Base-by-base conservation (phyloP, 2,113 vertebrate genomes). In the Melospiza melodia region DNA sequence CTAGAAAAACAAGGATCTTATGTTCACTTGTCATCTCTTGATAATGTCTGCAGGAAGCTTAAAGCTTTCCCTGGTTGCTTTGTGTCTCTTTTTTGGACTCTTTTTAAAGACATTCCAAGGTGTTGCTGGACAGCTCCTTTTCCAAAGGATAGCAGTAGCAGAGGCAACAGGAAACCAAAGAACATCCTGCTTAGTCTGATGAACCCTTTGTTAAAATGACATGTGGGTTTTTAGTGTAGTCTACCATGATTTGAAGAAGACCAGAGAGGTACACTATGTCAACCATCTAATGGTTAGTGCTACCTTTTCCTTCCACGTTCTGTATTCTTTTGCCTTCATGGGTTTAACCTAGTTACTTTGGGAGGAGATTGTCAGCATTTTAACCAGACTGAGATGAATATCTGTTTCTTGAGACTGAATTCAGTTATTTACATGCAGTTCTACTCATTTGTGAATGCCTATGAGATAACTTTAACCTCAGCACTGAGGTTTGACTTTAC, bases 111-210 rank as follows among this genome's bases (percentile, higher is more conserved):
- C 3, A 11, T 66, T 74, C 52, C 31, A 17, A 31, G 13, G 49
- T 81, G 44, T 72, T 93, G 92, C 76, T 96, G 94, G 96, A 97
- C 94, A 97, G 94, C 93, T 97, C 94, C 90, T 80, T 90, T 92
- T 71, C 55, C 52, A 52, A 86, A 62, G 33, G 15, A 24, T 39
- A 71, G 28, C 39, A 37, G 25, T 22, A 43, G 9, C 30, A 61
- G 55, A 55, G n/a, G 48, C 44, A 78, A 30, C 19, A 52, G 33
- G 54, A 93, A 95, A 27, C 17, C 23, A 59, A 43, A 77, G 63
- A 75, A 71, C 7, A 44, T 33, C 12, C 39, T 86, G 7, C n/a
- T 72, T 9, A 11, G 17, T 18, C 11, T 72, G 55, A 46, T 12
- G 21, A 81, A 31, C 6, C 15, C 84, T 66, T 44, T 65, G 8